These are phyloP conservation scores for Cerastoderma edule DNA, from an alignment of 2,888 invertebrate genomes.

Conservation along the genomic window DNA sequence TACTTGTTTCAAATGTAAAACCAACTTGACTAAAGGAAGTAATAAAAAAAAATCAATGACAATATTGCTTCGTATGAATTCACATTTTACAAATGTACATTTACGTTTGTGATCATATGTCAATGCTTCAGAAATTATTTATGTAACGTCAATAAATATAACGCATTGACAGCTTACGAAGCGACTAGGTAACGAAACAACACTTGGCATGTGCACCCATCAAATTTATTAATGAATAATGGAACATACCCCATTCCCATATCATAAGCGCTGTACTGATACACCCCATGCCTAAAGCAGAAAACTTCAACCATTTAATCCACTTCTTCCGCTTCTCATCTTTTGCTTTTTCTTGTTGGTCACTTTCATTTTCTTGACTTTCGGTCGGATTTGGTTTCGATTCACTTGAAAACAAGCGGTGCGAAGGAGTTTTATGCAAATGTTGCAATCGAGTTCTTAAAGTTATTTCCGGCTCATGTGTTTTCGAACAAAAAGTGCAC, in stretches of 20 bases:
- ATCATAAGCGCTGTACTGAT: background rate
- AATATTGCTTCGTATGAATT: no score
- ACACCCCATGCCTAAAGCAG: background rate
- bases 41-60: no score
- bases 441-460: background rate
- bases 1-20: no score
- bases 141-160: no score
- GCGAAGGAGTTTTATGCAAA: background rate
- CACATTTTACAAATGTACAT: no score
- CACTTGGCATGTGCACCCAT: background rate
- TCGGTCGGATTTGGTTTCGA: background rate
- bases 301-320: background rate
- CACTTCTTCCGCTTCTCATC: conserved; percentile 14
- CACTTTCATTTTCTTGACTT: conserved; percentile 21
- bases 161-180: no score
- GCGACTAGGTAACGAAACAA: no score
- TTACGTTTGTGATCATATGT: no score
- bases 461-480: background rate
- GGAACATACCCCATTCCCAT: background rate
- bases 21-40: no score
- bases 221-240: background rate
- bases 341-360: background rate
- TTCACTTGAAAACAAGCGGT: background rate
- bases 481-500: conserved; percentile 1
- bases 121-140: no score